Base-by-base conservation (phyloP, 2,113 vertebrate species). In the Brachyhypopomus gauderio region DNA sequence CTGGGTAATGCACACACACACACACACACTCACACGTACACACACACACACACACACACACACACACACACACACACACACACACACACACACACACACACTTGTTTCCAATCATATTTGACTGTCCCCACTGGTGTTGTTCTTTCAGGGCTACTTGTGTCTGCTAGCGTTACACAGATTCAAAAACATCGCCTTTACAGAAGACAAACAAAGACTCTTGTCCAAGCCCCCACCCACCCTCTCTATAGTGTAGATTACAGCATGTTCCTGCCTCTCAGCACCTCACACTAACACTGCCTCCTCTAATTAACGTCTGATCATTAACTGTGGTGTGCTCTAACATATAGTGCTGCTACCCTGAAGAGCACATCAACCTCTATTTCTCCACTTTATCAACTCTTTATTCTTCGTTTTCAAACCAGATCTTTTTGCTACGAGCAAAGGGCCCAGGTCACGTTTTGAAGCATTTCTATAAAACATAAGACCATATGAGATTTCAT, bases 1-100 rank as follows among this genome's bases (percentile, higher is more conserved):
- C 88, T 99, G 97, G 97, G 97, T 98, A 89, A 93, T 93, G 87
- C 55, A 59, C 19, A n/a, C 45, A 2, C 12, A 19, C 25, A 11
- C 27, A 58, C 72, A 70, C 52, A 69, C 22, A 19, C 45, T 77
- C 80, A 27, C 70, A 73, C 66, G 41, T n/a, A 72, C 34, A 62
- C 58, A 48, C 52, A 58, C 66, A 71, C 25, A 56, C 62, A 73
- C 48, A 73, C 71, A 55, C 45, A 70, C 67, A 4, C 9, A 67
- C 64, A 23, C 70, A 72, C 70, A 71, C 8, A 36, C 16, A 16
- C n/a, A 56, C 23, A n/a, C n/a, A 34, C 14, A 6, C 58, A 45
- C 73, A 59, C 12, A 52, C 34, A 59, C 9, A 55, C 60, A 55
- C 14, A 0, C 12, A 70, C 23, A 38, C 27, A 69, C 17, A 38